Conservation (phyloP, 1,140 invertebrate genomes). For the Protaetia brevitarsis region DNA sequence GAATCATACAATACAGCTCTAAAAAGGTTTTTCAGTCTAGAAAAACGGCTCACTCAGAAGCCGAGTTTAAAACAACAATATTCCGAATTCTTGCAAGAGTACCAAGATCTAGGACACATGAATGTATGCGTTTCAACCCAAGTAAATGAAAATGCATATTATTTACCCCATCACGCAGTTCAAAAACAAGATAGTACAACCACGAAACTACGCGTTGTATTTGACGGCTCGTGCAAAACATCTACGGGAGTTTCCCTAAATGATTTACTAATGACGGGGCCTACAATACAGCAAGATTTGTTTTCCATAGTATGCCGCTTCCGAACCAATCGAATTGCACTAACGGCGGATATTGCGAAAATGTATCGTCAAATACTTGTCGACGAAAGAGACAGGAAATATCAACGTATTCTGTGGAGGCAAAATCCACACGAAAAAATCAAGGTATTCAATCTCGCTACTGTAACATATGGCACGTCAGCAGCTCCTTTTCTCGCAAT, state of each 20-base stretch:
- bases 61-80: constrained; percentile 33
- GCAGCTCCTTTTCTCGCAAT: constrained; percentile 37
- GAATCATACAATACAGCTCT: constrained; percentile 33
- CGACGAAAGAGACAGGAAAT: constrained; percentile 33
- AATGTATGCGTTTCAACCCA: not conserved
- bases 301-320: constrained; percentile 42
- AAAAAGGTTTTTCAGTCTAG: constrained; percentile 32
- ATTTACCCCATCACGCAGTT: constrained; percentile 45
- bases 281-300: constrained; percentile 28
- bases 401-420: constrained; percentile 46
- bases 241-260: constrained; percentile 35
- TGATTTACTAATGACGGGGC: constrained; percentile 29
- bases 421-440: constrained; percentile 19
- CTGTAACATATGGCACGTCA: constrained; percentile 39
- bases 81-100: constrained; percentile 43
- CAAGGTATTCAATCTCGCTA: constrained; percentile 12
- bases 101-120: constrained; percentile 45
- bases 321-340: constrained; percentile 42
- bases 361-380: constrained; percentile 44
- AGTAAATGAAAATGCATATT: constrained; percentile 31
- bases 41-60: constrained; percentile 31
- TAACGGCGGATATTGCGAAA: constrained; percentile 32
- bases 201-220: constrained; percentile 43
- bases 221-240: constrained; percentile 39
- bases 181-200: constrained; percentile 34